These are phyloP conservation scores for Vireo altiloquus DNA, from an alignment of 2,113 vertebrate genomes.

Conservation along the genomic window DNA sequence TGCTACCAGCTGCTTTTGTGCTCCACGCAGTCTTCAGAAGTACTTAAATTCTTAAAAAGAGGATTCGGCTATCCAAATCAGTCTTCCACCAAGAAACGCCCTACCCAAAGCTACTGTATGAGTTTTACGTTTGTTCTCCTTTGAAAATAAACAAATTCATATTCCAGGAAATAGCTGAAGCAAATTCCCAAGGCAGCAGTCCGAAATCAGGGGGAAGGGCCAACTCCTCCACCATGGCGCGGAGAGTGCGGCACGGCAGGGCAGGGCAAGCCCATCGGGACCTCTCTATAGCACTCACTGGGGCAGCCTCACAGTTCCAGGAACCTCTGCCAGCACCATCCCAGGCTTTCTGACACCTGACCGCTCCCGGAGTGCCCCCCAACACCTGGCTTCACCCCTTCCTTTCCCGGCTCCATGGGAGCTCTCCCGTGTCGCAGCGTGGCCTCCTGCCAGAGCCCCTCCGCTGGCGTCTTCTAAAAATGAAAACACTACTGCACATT, in stretches of 20 bases:
- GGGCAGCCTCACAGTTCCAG: background rate
- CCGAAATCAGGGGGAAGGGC: background rate
- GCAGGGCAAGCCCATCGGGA: background rate
- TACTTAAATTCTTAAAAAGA: background rate
- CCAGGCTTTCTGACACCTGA: accelerated
- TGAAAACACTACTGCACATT: background rate
- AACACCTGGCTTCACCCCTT: accelerated
- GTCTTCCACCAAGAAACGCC: background rate
- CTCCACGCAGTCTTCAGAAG: background rate
- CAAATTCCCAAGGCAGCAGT: constrained; percentile 36
- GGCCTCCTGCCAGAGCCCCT: background rate
- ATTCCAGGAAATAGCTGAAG: constrained; percentile 50
- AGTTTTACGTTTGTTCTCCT: constrained; percentile 33
- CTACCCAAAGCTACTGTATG: background rate
- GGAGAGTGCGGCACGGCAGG: accelerated
- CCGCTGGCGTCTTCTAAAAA: background rate
- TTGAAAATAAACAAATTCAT: constrained; percentile 50
- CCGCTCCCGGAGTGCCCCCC: accelerated
- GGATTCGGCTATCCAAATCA: background rate
- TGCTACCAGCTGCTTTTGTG: background rate
- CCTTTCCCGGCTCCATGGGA: accelerated
- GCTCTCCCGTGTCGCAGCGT: accelerated
- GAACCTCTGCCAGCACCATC: background rate
- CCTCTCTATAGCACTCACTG: accelerated
- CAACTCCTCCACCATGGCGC: accelerated